These are phyloP conservation scores for Tipula vernalis DNA, from an alignment of 2,888 invertebrate genomes.

Conservation along the genomic window DNA sequence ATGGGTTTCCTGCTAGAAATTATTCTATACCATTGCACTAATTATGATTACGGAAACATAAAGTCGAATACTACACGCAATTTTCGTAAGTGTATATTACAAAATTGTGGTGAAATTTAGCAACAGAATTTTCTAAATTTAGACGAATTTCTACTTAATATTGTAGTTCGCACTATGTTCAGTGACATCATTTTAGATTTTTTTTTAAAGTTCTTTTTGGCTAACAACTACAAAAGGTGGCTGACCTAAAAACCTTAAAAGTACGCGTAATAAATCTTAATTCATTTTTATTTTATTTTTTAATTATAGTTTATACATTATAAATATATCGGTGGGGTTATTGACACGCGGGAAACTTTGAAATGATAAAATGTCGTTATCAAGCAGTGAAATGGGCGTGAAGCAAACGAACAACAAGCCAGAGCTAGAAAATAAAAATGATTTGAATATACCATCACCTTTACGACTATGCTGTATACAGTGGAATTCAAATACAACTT, in stretches of 20 bases:
- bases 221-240: neutral
- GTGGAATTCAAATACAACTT: conserved; percentile 38
- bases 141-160: neutral
- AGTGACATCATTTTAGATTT: too few species aligned
- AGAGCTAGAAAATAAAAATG: conserved; percentile 13
- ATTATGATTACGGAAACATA: neutral
- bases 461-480: neutral
- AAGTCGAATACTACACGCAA: neutral
- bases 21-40: neutral
- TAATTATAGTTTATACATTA: neutral
- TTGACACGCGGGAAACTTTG: neutral
- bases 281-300: neutral
- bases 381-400: conserved; percentile 13
- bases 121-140: neutral
- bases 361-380: neutral
- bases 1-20: too few species aligned
- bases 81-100: too few species aligned
- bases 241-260: too few species aligned
- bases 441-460: conserved; percentile 6
- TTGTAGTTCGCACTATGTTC: neutral
- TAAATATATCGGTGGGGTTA: neutral
- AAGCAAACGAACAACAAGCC: conserved; percentile 13
- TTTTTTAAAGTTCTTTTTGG: neutral
- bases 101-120: too few species aligned
- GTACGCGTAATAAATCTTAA: too few species aligned